phyloP scores from a whole-genome alignment of 2,888 invertebrate genomes.

The Scrobipalpa costella region DNA sequence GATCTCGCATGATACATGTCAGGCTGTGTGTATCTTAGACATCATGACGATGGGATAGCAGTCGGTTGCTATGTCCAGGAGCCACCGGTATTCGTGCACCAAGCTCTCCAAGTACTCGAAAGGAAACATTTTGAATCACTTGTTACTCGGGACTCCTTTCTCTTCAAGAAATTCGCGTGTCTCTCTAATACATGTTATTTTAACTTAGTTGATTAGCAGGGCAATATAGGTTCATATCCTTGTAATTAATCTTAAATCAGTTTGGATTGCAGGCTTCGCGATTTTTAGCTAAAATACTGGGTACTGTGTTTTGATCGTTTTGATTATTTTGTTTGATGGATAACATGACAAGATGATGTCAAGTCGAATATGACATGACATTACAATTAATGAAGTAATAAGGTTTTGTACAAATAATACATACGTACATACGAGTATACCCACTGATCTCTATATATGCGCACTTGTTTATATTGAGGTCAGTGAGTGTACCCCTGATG shows the following conservation, averaged over 20 bases:
- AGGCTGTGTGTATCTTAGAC: constrained; percentile 64
- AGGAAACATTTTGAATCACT: constrained; percentile 55
- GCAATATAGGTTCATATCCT: background rate
- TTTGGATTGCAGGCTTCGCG: background rate
- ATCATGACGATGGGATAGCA: constrained; percentile 63
- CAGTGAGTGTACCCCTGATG: too few species aligned
- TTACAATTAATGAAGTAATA: too few species aligned
- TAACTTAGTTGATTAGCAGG: background rate
- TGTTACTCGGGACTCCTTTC: background rate
- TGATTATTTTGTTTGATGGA: background rate
- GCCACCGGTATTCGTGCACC: constrained; percentile 63
- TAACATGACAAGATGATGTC: background rate
- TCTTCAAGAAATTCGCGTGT: background rate
- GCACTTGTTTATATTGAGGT: too few species aligned
- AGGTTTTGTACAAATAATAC: too few species aligned
- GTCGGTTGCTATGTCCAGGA: constrained; percentile 61
- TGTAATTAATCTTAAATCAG: background rate
- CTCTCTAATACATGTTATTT: constrained; percentile 1
- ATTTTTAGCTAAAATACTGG: background rate
- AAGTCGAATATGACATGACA: too few species aligned
- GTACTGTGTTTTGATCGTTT: background rate
- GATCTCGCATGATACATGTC: constrained; percentile 40
- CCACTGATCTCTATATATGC: too few species aligned
- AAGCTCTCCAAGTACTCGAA: constrained; percentile 52
- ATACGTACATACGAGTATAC: too few species aligned